These are phyloP conservation scores for Myrmecobius fasciatus DNA, from an alignment of 2,113 vertebrate species.

Conservation along the genomic window DNA sequence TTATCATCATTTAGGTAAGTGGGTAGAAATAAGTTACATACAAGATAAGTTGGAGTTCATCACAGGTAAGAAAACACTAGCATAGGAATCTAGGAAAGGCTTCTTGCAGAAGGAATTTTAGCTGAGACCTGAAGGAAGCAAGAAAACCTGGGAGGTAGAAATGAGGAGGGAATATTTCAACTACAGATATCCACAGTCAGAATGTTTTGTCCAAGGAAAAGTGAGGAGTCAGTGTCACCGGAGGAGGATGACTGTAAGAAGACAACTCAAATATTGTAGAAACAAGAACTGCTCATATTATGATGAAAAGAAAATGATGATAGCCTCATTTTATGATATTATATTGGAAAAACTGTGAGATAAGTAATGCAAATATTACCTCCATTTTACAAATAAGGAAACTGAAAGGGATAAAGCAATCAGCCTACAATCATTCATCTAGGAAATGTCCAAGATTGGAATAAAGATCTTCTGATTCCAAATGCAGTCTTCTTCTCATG, in stretches of 20 bases:
- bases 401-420: neutral
- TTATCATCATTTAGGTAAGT: neutral
- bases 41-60: neutral
- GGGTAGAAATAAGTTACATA: neutral
- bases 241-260: neutral
- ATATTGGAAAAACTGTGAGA: neutral
- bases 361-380: no score
- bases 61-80: neutral
- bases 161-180: neutral
- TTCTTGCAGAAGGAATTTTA: neutral
- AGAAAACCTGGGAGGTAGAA: neutral
- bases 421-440: neutral
- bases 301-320: neutral
- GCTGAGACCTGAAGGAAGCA: neutral
- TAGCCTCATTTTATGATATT: neutral
- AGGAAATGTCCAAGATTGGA: neutral
- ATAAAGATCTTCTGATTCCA: neutral
- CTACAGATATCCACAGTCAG: neutral
- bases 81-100: neutral
- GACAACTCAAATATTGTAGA: neutral
- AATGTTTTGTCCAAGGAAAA: neutral
- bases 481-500: neutral
- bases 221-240: neutral
- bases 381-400: neutral
- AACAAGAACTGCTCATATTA: neutral